These are phyloP conservation scores for Triplophysa rosa DNA, from an alignment of 2,113 vertebrate species.

Conservation along the genomic window DNA sequence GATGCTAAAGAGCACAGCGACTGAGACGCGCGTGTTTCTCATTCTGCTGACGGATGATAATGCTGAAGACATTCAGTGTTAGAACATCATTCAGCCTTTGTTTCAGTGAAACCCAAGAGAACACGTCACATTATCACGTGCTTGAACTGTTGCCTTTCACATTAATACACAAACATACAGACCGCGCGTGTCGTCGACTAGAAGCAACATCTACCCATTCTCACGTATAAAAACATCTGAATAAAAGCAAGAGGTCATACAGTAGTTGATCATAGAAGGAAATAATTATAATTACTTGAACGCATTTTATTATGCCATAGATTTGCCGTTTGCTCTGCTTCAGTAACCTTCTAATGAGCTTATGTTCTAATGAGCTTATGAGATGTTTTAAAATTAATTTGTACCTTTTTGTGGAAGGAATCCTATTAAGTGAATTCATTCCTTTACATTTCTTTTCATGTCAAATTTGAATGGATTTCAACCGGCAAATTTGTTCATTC, in stretches of 20 bases:
- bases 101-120: background rate
- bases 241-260: no score
- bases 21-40: slow-evolving; percentile 11
- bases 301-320: slow-evolving; percentile 14
- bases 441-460: slow-evolving; percentile 16
- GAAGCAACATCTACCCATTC: no score
- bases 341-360: slow-evolving; percentile 20
- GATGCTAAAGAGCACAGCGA: slow-evolving; percentile 15
- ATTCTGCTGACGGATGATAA: slow-evolving; percentile 26
- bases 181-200: no score
- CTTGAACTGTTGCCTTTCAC: background rate
- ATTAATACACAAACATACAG: background rate
- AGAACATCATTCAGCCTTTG: background rate
- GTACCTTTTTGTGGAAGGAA: background rate
- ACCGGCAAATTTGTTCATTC: background rate
- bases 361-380: slow-evolving; percentile 9
- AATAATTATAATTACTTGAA: slow-evolving; percentile 7
- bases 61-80: background rate
- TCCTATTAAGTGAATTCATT: slow-evolving; percentile 5
- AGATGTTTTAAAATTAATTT: slow-evolving; percentile 17
- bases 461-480: background rate
- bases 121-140: background rate
- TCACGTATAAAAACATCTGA: no score
- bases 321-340: background rate
- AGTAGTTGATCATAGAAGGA: background rate